phyloP scores from a whole-genome alignment of 1,140 invertebrate species.

The Macrosteles quadrilineatus region DNA sequence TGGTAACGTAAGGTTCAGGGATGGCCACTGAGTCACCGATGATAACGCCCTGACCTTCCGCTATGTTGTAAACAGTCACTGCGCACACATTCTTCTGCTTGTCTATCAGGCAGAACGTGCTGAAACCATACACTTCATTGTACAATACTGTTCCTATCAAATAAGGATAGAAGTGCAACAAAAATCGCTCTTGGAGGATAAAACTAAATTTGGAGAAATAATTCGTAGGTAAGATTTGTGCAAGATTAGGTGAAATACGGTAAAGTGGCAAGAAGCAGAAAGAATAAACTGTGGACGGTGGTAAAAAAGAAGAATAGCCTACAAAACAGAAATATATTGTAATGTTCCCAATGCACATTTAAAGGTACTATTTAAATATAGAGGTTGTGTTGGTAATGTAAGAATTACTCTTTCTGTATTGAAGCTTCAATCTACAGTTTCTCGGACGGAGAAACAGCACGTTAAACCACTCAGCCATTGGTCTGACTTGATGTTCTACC shows the following conservation, averaged over 20 bases:
- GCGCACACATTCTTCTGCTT: slow-evolving; percentile 67
- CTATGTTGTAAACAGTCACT: slow-evolving; percentile 83
- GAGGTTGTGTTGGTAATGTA: too few relatives aligned
- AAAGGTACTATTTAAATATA: too few relatives aligned
- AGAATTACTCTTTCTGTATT: too few relatives aligned
- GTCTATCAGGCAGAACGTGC: slow-evolving; percentile 81
- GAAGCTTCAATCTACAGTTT: too few relatives aligned
- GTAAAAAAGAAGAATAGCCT: too few relatives aligned
- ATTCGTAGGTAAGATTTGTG: background rate
- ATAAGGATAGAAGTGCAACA: background rate
- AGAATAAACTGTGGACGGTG: too few relatives aligned
- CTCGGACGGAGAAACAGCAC: too few relatives aligned
- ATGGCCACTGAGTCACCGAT: slow-evolving; percentile 83
- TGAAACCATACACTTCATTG: slow-evolving; percentile 51
- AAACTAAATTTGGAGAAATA: background rate
- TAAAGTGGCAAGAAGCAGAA: background rate
- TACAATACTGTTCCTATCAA: background rate
- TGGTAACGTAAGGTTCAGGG: slow-evolving; percentile 70
- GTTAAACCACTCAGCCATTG: too few relatives aligned
- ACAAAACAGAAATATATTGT: too few relatives aligned
- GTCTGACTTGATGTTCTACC: too few relatives aligned
- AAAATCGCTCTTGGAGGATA: background rate
- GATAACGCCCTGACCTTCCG: slow-evolving; percentile 75
- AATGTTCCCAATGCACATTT: too few relatives aligned
- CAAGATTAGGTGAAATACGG: background rate